Conservation (phyloP, 2,113 vertebrate genomes). For the Sebastes fasciatus region DNA sequence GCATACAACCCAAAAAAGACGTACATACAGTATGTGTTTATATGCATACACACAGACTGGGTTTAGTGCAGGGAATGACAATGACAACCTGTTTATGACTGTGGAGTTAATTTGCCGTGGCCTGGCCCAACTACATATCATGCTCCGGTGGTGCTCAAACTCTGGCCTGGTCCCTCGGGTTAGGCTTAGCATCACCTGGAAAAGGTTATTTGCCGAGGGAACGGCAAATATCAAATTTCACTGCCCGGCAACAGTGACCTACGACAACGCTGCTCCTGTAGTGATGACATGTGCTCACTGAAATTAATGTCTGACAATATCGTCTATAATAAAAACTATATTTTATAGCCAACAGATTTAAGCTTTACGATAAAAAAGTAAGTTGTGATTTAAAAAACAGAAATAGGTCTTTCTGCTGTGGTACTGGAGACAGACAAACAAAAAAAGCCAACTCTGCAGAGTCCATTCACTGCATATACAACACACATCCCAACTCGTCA, state of each 20-base stretch:
- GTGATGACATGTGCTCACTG: constrained; percentile 12
- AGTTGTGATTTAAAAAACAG: not conserved
- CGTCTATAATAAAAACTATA: not conserved
- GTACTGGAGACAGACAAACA: not conserved
- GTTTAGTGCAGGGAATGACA: constrained; percentile 24
- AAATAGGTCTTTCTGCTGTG: not conserved
- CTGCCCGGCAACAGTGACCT: constrained; percentile 19
- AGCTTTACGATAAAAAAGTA: not conserved
- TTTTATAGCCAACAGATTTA: not conserved
- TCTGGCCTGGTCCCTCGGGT: constrained; percentile 31
- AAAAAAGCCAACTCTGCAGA: not conserved
- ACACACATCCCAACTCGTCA: too few species aligned
- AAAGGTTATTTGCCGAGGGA: constrained; percentile 43
- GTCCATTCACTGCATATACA: not conserved
- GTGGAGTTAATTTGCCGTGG: constrained; percentile 48
- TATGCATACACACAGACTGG: not conserved
- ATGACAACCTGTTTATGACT: constrained; percentile 31
- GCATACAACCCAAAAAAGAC: not conserved
- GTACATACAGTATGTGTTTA: not conserved
- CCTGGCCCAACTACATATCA: constrained; percentile 27
- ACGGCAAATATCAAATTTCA: constrained; percentile 43
- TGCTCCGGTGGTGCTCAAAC: constrained; percentile 55
- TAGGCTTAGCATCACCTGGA: constrained; percentile 53
- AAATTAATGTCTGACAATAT: constrained; percentile 30
- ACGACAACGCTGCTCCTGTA: constrained; percentile 14